Evolutionary conservation across 2,888 invertebrate species (phyloP), one percentile per base, ranked within the genome.

Genomic region (Sericinus montela): DNA sequence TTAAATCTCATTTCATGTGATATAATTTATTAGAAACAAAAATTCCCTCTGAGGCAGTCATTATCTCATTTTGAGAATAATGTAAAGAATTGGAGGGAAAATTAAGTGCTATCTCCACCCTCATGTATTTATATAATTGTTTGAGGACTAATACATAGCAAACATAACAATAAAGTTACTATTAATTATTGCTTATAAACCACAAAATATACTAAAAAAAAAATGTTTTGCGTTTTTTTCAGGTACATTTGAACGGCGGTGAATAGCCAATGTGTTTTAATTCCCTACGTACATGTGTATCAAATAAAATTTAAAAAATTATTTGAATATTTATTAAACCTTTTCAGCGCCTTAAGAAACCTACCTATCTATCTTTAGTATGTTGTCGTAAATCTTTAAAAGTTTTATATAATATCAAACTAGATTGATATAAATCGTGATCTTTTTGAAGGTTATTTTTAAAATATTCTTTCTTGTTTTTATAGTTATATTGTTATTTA

Each of bases 41-140:
- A n/a, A n/a, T 15, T 66, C 66, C 87, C 85, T 84, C 76, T 46
- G 63, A 83, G 87, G 88, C 88, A 87, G 88, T 80, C 72, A 67
- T 82, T 77, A 62, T 53, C 73, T 73, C 65, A 54, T 37, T 14
- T 68, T 84, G 75, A 69, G 78, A 72, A 60, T 57, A 75, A 78
- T 73, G 77, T 69, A 72, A 83, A 86, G 86, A 88, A 83, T 76
- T 65, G 63, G 76, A 80, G 87, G 87, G 75, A 62, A 88, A 54
- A 87, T 60, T 58, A 77, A 48, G 77, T 8, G 25, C 80, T 74
- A 64, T 59, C 75, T 87, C 84, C 84, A 84, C 84, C 75, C 81
- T 77, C 73, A 52, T 69, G 56, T 63, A 70, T 55, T 55, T 51
- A 29, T 8, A 29, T 49, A 47, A 25, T 25, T 60, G 37, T 65